A percentile compares a stretch with the other conserved stretches of the same genome.
phyloP scores from a whole-genome alignment of 1,140 invertebrate species.

The Spodoptera frugiperda region DNA sequence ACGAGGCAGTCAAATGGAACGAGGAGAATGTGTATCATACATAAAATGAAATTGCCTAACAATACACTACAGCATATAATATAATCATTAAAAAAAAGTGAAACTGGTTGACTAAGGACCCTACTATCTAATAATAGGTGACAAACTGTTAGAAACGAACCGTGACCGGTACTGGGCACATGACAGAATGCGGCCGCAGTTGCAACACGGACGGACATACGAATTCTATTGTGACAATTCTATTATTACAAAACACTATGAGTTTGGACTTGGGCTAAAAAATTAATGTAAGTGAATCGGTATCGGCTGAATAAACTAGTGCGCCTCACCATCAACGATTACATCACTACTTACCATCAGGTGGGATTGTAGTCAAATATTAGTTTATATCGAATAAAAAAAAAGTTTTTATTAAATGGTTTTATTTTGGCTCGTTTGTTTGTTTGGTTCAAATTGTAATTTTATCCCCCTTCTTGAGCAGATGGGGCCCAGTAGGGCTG shows the following conservation, averaged over 20 bases:
- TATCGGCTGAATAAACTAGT: too few species aligned
- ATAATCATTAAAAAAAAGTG: constrained; percentile 13
- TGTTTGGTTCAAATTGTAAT: too few species aligned
- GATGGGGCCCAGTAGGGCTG: too few species aligned
- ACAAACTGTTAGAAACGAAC: neutral
- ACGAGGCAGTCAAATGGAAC: too few species aligned
- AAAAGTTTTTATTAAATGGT: too few species aligned
- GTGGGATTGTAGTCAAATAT: too few species aligned
- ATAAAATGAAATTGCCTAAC: neutral
- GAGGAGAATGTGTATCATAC: neutral
- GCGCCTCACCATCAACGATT: too few species aligned
- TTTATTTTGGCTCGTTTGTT: too few species aligned
- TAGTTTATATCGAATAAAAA: too few species aligned
- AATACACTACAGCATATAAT: neutral
- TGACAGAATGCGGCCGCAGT: constrained; percentile 1
- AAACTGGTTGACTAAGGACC: constrained; percentile 2
- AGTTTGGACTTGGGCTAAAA: neutral
- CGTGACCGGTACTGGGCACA: constrained; percentile 13
- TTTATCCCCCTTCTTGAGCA: too few species aligned
- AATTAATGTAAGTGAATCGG: too few species aligned
- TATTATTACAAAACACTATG: neutral
- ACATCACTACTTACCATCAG: too few species aligned
- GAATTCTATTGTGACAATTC: constrained; percentile 23
- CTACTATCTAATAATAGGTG: constrained; percentile 30
- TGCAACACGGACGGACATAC: constrained; percentile 26